Evolutionary conservation across 2,888 invertebrate species (phyloP).

Genomic region (Nineta flava): DNA sequence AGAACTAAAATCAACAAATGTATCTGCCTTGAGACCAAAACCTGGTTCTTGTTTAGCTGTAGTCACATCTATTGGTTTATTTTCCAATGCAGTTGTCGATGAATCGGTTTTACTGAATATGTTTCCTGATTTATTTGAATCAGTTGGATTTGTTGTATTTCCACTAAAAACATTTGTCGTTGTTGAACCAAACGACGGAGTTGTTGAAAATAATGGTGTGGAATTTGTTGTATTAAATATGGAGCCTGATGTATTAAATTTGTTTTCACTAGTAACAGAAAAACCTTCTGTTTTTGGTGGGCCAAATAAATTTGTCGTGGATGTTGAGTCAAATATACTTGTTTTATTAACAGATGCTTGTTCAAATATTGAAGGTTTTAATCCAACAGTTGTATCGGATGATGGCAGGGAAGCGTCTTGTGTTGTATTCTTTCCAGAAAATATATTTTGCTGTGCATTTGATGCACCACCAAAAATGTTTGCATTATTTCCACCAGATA

Average conservation of each 20-base stretch:
- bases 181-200: slow-evolving; percentile 15
- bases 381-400: slow-evolving; percentile 7
- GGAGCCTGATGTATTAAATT: background rate
- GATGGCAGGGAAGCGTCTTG: slow-evolving; percentile 3
- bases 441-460: background rate
- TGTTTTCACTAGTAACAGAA: background rate
- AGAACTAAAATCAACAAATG: slow-evolving; percentile 3
- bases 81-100: too few species aligned
- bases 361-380: background rate
- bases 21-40: slow-evolving; percentile 5
- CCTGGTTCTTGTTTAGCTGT: background rate
- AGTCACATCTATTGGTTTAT: background rate
- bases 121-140: too few species aligned
- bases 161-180: too few species aligned
- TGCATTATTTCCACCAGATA: background rate
- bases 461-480: slow-evolving; percentile 5
- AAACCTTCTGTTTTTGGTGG: background rate
- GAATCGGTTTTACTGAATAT: too few species aligned
- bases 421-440: slow-evolving; percentile 5
- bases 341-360: background rate
- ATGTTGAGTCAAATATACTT: background rate
- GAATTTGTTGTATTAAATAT: too few species aligned
- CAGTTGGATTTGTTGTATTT: too few species aligned
- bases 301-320: slow-evolving; percentile 1
- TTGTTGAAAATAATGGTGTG: slow-evolving; percentile 10